Conservation (phyloP, 2,888 invertebrate genomes). For the Patella ulyssiponensis region DNA sequence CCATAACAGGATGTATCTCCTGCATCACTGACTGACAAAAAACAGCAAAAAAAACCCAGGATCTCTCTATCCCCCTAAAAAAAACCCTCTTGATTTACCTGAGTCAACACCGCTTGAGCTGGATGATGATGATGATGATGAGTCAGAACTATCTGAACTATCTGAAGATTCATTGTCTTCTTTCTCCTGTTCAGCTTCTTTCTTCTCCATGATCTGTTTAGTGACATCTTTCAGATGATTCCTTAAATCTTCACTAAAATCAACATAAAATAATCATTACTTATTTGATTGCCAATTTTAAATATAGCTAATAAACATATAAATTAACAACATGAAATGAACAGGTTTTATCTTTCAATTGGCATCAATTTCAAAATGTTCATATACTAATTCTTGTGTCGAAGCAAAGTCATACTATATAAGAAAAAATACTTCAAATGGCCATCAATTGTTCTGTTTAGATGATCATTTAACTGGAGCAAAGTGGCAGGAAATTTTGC, state of each 20-base stretch:
- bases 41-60: background rate
- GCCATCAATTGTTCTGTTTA: no score
- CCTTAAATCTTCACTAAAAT: constrained; percentile 82
- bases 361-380: no score
- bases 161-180: constrained; percentile 28
- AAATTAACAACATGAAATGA: background rate
- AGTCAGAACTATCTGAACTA: constrained; percentile 29
- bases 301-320: constrained; percentile 20
- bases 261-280: constrained; percentile 30
- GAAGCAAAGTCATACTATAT: no score
- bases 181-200: constrained; percentile 46
- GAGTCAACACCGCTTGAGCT: constrained; percentile 15
- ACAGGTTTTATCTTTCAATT: background rate
- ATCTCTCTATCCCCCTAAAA: no score
- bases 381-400: no score
- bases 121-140: constrained; percentile 29
- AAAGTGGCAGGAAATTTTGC: no score
- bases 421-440: no score
- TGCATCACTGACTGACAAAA: constrained; percentile 27
- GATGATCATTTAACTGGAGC: no score
- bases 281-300: background rate
- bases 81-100: background rate
- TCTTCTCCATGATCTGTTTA: constrained; percentile 61
- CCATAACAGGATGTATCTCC: background rate
- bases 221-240: constrained; percentile 89